Base-by-base conservation (phyloP, 2,113 vertebrate species). In the Alligator mississippiensis region DNA sequence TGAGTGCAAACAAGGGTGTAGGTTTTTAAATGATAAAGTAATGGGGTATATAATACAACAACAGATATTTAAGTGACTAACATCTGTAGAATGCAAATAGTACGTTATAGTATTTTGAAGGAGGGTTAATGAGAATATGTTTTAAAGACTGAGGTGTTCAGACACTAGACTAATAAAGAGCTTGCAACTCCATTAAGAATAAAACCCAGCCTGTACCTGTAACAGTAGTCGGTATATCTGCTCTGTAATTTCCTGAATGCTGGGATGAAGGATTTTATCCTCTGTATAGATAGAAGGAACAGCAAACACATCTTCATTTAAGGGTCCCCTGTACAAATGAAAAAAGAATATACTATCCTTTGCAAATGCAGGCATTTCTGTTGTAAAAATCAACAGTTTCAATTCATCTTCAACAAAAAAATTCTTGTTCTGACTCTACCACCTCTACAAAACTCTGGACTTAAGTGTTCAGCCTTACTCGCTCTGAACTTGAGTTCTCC, bases 301-400 rank as follows among this genome's bases (percentile, higher is more conserved):
- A 4, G 98, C 96, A 89, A 99, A 99, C 63, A 99, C 98, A 2
- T 99, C 99, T 97, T 99, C 99, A 80, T 99, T 99, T 92, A 99
- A 98, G 5, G 99, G 99, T 72, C 98, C 99, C 96, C 99, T 99
- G 98, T 3, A 38, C 3, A 92, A 94, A 89, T 6, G 62, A 96
- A 88, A 90, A 83, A 82, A 66, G 75, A 12, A 87, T 2, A 93
- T 3, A 34, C 7, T 72, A 86, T 68, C 55, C 25, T 38, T 66
- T 81, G 92, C 27, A 94, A 95, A 77, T 9, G 3, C 19, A 93
- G 55, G 9, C 3, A 77, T 9, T 84, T 68, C 58, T 80, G 3
- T 16, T n/a, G 47, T 54, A 88, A 59, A 78, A 92, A 3, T 57
- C 1, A 21, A 62, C 22, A 12, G 10, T 22, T 83, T 57, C 68